phyloP scores from a whole-genome alignment of 2,113 vertebrate species.

The Athene noctua region DNA sequence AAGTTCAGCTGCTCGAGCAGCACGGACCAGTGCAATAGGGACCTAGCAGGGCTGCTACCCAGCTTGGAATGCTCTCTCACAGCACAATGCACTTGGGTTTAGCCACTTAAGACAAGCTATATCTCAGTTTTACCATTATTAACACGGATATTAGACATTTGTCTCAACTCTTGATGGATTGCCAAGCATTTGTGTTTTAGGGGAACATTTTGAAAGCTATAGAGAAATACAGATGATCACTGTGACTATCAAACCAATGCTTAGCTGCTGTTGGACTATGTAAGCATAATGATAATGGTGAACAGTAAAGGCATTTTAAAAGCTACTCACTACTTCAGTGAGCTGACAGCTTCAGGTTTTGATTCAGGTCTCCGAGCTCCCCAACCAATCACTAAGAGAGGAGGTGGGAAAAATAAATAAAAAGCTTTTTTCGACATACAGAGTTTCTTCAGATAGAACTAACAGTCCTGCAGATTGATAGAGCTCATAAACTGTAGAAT shows the following conservation, averaged over 20 bases:
- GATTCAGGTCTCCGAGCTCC: constrained; percentile 28
- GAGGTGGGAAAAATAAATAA: background rate
- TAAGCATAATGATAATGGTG: constrained; percentile 37
- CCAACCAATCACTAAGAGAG: background rate
- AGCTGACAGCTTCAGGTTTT: constrained; percentile 52
- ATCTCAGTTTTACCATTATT: background rate
- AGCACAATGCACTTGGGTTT: background rate
- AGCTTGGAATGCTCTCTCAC: background rate
- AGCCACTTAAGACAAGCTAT: background rate
- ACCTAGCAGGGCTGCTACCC: background rate
- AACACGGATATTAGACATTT: background rate
- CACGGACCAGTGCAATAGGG: rapidly evolving
- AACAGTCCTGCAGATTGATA: background rate
- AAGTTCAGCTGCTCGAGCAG: rapidly evolving
- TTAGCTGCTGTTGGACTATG: background rate
- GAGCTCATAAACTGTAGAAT: background rate
- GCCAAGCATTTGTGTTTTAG: background rate
- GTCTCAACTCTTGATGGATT: background rate
- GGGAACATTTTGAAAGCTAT: constrained; percentile 7
- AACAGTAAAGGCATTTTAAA: constrained; percentile 49
- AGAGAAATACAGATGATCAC: background rate
- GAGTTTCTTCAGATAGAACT: background rate
- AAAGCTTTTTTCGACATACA: background rate
- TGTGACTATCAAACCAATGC: background rate
- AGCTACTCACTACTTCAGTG: constrained; percentile 46